Evolutionary conservation across 1,140 invertebrate species (phyloP).

Genomic region (Asbolus verrucosus): DNA sequence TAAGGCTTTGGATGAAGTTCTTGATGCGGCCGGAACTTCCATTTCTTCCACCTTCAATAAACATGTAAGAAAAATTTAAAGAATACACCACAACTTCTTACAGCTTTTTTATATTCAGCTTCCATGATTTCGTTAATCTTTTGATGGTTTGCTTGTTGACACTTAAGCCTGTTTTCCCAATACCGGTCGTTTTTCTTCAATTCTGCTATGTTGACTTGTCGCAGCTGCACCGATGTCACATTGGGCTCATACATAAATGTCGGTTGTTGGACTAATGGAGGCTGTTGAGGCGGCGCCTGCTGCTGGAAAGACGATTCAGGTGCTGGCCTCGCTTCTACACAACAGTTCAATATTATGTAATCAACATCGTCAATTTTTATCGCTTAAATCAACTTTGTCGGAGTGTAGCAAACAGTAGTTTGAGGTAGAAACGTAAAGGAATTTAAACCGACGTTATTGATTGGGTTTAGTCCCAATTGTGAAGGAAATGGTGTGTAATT

Average conservation of each 20-base stretch:
- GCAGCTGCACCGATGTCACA: constrained; percentile 63
- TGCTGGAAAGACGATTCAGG: constrained; percentile 24
- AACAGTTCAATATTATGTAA: constrained; percentile 33
- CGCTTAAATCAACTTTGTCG: too few species aligned
- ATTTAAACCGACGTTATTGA: constrained; percentile 5
- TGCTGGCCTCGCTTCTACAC: constrained; percentile 25
- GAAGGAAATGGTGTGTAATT: constrained; percentile 7
- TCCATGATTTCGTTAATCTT: constrained; percentile 67
- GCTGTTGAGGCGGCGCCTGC: constrained; percentile 28
- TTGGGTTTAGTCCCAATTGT: neutral
- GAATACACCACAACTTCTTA: constrained; percentile 52
- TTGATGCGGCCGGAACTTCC: constrained; percentile 41
- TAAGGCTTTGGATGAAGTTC: constrained; percentile 32
- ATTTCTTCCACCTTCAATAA: constrained; percentile 58
- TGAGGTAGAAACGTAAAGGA: neutral
- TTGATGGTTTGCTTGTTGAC: constrained; percentile 67
- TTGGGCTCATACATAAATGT: constrained; percentile 61
- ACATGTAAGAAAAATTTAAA: neutral
- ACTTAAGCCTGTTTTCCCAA: constrained; percentile 68
- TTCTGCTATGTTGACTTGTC: constrained; percentile 60
- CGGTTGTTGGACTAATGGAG: constrained; percentile 42
- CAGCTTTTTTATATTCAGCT: constrained; percentile 68
- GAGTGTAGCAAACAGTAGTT: too few species aligned
- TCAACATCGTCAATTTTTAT: neutral
- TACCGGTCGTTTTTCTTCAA: constrained; percentile 67